Evolutionary conservation across 92 coral and sea anemone genomes (phyloP).

Genomic region (Plumapathes pennacea): DNA sequence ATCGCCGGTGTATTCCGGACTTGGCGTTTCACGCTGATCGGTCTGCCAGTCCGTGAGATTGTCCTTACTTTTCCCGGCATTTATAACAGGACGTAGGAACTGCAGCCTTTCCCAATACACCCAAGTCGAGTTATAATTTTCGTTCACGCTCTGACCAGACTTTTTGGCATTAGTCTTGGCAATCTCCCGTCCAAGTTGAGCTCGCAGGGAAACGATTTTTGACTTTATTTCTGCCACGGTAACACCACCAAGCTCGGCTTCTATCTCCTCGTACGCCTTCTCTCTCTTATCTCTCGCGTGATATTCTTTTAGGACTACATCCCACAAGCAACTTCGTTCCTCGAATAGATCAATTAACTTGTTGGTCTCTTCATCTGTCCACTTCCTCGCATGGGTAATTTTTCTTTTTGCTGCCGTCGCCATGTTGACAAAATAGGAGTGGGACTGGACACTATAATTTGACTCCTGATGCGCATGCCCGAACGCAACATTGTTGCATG

Average conservation of each 20-base stretch:
- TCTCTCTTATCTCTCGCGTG: constrained; percentile 29
- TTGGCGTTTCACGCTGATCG: no score
- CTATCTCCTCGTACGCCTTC: constrained; percentile 20
- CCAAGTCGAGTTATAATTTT: constrained; percentile 38
- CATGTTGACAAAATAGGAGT: no score
- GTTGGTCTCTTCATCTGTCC: constrained; percentile 30
- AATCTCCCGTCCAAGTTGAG: constrained; percentile 50
- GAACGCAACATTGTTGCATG: no score
- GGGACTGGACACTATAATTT: no score
- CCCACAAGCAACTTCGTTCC: constrained; percentile 35
- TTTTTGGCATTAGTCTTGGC: constrained; percentile 19
- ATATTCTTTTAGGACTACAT: constrained; percentile 35
- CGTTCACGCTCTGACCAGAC: constrained; percentile 39
- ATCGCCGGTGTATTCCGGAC: no score
- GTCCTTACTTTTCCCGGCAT: constrained; percentile 48
- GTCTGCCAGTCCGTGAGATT: no score
- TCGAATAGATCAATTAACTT: constrained; percentile 34
- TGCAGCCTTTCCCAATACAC: constrained; percentile 54
- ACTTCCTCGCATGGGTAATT: no score
- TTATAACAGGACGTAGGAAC: constrained; percentile 44
- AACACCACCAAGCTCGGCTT: constrained; percentile 16
- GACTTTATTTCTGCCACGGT: constrained; percentile 25
- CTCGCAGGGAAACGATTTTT: constrained; percentile 16
- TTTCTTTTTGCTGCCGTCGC: no score
- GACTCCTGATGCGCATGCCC: no score